Conservation (phyloP, 2,113 vertebrate genomes). For the Tursiops truncatus region DNA sequence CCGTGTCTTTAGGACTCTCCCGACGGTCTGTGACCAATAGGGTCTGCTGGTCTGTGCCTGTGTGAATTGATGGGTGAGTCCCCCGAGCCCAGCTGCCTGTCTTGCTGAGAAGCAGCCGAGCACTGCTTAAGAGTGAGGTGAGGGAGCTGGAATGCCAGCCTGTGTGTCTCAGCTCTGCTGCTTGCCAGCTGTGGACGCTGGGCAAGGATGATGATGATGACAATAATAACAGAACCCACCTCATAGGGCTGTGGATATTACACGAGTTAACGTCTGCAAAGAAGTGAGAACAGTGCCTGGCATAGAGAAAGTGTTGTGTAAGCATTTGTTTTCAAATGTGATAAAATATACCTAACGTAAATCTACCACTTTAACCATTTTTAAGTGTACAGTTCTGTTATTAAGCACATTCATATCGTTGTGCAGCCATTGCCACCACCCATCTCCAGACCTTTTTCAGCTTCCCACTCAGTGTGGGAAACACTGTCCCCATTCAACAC, state of each 20-base stretch:
- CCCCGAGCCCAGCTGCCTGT: not conserved
- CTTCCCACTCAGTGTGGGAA: not conserved
- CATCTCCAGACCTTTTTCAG: not conserved
- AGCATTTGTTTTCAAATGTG: not conserved
- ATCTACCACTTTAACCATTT: not conserved
- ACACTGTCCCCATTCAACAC: not conserved
- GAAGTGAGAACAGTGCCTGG: not conserved
- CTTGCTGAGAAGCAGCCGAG: not conserved
- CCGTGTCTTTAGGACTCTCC: not conserved
- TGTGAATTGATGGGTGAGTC: not conserved
- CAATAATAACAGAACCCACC: not conserved
- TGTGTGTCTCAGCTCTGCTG: not conserved
- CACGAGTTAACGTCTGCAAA: not conserved
- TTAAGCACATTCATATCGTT: not conserved
- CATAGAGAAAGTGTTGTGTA: not conserved
- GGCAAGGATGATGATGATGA: not conserved
- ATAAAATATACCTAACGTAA: not conserved
- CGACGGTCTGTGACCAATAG: fast-evolving
- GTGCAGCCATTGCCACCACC: not conserved
- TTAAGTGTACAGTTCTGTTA: not conserved
- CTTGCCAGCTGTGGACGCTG: not conserved
- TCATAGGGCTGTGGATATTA: not conserved
- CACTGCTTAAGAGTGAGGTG: not conserved
- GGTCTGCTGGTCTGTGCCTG: not conserved
- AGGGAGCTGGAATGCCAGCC: not conserved